A percentile compares a stretch with the other conserved stretches of the same genome.
These are phyloP conservation scores for Oophaga pumilio DNA, from an alignment of 2,113 vertebrate species.

Conservation along the genomic window DNA sequence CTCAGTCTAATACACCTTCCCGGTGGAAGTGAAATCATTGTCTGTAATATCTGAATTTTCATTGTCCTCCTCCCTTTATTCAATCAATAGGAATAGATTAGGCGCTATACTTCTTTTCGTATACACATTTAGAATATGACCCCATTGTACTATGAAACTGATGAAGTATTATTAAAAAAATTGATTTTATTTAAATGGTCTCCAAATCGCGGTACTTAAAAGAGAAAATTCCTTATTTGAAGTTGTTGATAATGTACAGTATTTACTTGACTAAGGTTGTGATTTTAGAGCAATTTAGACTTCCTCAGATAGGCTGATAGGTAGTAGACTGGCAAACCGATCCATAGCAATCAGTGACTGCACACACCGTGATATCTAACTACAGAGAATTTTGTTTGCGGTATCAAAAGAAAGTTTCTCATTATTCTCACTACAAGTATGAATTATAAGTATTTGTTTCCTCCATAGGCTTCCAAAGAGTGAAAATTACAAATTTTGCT, in stretches of 20 bases:
- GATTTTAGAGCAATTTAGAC: slow-evolving; percentile 21
- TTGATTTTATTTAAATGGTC: background rate
- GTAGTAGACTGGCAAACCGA: background rate
- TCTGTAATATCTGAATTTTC: slow-evolving; percentile 44
- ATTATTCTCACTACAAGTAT: too few species aligned
- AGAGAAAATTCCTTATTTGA: background rate
- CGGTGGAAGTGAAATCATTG: slow-evolving; percentile 36
- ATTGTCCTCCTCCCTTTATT: slow-evolving; percentile 15
- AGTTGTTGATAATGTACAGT: background rate
- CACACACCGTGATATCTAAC: background rate
- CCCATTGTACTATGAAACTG: slow-evolving; percentile 6
- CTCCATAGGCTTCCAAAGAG: too few species aligned
- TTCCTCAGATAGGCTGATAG: background rate
- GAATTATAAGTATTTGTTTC: too few species aligned
- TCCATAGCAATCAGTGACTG: slow-evolving; percentile 29
- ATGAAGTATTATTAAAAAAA: slow-evolving; percentile 23
- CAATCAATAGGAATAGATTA: slow-evolving; percentile 51
- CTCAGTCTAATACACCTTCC: slow-evolving; percentile 53
- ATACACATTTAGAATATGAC: background rate
- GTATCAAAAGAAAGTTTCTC: background rate
- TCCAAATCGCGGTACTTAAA: background rate
- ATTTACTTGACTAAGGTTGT: background rate
- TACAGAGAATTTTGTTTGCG: slow-evolving; percentile 58
- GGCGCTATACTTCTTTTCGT: slow-evolving; percentile 15
- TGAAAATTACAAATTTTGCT: too few species aligned